phyloP scores from a whole-genome alignment of 2,888 invertebrate species.

The Epistrophe grossulariae region DNA sequence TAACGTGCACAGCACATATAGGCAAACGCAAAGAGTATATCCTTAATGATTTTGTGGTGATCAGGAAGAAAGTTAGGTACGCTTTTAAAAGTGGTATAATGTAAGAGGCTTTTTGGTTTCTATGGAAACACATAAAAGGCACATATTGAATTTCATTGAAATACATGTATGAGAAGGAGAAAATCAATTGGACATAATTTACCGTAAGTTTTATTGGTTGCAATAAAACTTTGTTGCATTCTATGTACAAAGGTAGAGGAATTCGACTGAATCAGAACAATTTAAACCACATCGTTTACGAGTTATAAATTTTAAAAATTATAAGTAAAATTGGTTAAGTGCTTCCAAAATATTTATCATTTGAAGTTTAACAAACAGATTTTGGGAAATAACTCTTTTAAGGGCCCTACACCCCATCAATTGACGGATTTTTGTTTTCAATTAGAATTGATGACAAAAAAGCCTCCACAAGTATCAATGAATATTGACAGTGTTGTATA shows the following conservation, averaged over 20 bases:
- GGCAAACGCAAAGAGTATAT: slow-evolving; percentile 30
- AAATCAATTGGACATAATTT: slow-evolving; percentile 40
- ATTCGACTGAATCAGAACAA: neutral
- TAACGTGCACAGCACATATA: neutral
- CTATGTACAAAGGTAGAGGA: neutral
- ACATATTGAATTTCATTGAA: slow-evolving; percentile 27
- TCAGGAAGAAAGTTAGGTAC: slow-evolving; percentile 6
- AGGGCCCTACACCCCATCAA: too few species aligned
- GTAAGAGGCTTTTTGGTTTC: slow-evolving; percentile 39
- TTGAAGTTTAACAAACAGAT: too few species aligned
- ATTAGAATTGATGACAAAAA: too few species aligned
- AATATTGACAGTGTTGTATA: too few species aligned
- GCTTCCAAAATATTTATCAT: too few species aligned
- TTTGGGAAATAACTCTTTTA: too few species aligned
- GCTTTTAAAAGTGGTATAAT: slow-evolving; percentile 43
- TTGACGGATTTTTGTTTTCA: too few species aligned
- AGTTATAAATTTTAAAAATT: too few species aligned
- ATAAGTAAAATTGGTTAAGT: too few species aligned
- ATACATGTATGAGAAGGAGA: neutral
- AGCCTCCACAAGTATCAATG: too few species aligned
- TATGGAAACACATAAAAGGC: neutral
- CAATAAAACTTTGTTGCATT: slow-evolving; percentile 26
- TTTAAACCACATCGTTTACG: slow-evolving; percentile 2
- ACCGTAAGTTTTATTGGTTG: slow-evolving; percentile 17
- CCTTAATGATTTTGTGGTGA: slow-evolving; percentile 59